Conservation (phyloP, 2,797 vertebrate genomes). For the Peromyscus aztecus region DNA sequence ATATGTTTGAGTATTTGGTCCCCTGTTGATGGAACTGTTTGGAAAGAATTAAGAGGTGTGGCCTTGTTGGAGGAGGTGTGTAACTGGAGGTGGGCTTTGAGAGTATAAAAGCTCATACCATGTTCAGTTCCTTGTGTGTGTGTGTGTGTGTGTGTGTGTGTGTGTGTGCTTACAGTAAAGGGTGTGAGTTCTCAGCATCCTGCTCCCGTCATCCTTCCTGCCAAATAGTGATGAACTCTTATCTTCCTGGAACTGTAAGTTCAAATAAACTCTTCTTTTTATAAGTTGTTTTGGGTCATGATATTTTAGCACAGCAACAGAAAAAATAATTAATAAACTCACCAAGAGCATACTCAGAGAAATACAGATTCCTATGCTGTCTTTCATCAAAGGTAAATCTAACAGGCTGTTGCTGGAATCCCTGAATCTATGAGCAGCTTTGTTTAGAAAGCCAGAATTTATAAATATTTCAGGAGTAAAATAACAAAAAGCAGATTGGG, state of each 20-base stretch:
- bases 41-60: not conserved
- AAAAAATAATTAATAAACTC: not conserved
- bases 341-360: not conserved
- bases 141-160: too few species aligned
- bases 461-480: not conserved
- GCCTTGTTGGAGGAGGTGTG: not conserved
- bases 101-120: not conserved
- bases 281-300: not conserved
- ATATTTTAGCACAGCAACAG: not conserved
- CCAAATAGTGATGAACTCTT: not conserved
- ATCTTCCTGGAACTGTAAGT: not conserved
- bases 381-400: not conserved
- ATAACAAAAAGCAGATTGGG: not conserved
- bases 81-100: not conserved
- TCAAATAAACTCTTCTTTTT: not conserved
- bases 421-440: not conserved
- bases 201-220: not conserved
- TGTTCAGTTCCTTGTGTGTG: too few species aligned
- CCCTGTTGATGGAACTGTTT: not conserved
- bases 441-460: constrained; percentile 52
- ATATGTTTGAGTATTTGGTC: not conserved
- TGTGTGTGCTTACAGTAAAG: not conserved
- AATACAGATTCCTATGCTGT: not conserved
- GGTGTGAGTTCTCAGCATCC: not conserved
- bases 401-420: not conserved